Base-by-base conservation (phyloP, 2,888 invertebrate genomes). In the Diarsia dahlii region DNA sequence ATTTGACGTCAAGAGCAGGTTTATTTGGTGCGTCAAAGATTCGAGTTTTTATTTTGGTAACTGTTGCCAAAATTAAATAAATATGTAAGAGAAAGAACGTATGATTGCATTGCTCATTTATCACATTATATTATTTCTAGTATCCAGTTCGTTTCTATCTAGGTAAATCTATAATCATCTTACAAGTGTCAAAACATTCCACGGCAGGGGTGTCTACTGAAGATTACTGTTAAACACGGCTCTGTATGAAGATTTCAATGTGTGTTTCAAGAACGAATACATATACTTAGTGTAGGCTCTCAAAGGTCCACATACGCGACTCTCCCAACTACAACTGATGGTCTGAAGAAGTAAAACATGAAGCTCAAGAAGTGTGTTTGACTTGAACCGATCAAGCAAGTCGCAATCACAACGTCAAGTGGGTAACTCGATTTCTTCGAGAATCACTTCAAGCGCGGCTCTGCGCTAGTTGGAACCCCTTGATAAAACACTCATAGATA, bases 1-100 rank as follows among this genome's bases (percentile, higher is more conserved):
- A 79, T 66, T 82, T 88, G 87, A 88, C 87, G 87, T 87, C 87
- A 88, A 68, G 54, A 78, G 73, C 70, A 54, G 62, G 65, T 78
- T 71, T 78, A 76, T 86, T 84, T 63, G 70, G 78, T 86, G 80
- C 88, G 88, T 86, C 84, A 86, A 80, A 71, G 64, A 76, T 46
- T 74, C n/a, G 39, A 46, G 20, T 65, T 85, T 76, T 86, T 81
- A 77, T 87, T 82, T 77, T 72, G 74, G 65, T 67, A 50, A 46
- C 50, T 52, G 63, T 54, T 82, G 74, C 76, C 65, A 84, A 75
- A 71, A 76, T 65, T 28, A 39, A 76, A 81, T 65, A 65, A 60
- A 68, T 20, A 48, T 56, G 13, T 34, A 23, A 18, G n/a, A n/a
- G n/a, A 34, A 15, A 23, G 10, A 83, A 56, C 23, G 13, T 68